Percentiles rank a stretch among this genome's conserved stretches.
Conservation (phyloP, 1,140 invertebrate genomes). For the Camponotus floridanus region DNA sequence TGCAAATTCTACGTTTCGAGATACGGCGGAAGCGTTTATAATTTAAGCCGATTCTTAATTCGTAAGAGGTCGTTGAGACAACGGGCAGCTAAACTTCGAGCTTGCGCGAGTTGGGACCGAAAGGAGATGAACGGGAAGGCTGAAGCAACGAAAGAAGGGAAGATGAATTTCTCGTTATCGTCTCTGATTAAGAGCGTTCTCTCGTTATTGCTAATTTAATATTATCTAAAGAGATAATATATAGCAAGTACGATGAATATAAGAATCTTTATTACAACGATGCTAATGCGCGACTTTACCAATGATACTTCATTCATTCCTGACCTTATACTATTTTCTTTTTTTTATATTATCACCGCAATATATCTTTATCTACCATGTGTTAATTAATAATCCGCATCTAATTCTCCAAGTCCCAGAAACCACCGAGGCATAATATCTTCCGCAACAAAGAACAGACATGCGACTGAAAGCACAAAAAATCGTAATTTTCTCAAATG, state of each 20-base stretch:
- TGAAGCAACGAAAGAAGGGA: background rate
- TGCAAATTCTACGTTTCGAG: conserved; percentile 61
- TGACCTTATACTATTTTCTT: background rate
- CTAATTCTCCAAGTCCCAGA: background rate
- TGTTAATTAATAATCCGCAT: background rate
- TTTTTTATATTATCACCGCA: background rate
- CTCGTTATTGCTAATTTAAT: conserved; percentile 43
- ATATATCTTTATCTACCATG: conserved; percentile 11
- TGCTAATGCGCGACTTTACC: background rate
- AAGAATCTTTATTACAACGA: background rate
- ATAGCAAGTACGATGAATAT: background rate
- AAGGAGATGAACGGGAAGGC: background rate
- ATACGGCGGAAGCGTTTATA: conserved; percentile 18
- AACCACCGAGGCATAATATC: background rate
- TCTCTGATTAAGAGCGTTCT: conserved; percentile 32
- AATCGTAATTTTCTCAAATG: conserved; percentile 53
- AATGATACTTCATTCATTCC: background rate
- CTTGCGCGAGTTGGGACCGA: conserved; percentile 23
- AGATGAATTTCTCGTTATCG: conserved; percentile 29
- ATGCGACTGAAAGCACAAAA: background rate
- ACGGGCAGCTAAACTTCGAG: conserved; percentile 45
- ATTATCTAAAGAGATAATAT: background rate
- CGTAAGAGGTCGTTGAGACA: conserved; percentile 41
- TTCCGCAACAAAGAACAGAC: background rate
- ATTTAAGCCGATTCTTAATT: conserved; percentile 59